These are phyloP conservation scores for Lasioglossum pauxillum DNA, from an alignment of 2,888 invertebrate genomes.

Conservation along the genomic window DNA sequence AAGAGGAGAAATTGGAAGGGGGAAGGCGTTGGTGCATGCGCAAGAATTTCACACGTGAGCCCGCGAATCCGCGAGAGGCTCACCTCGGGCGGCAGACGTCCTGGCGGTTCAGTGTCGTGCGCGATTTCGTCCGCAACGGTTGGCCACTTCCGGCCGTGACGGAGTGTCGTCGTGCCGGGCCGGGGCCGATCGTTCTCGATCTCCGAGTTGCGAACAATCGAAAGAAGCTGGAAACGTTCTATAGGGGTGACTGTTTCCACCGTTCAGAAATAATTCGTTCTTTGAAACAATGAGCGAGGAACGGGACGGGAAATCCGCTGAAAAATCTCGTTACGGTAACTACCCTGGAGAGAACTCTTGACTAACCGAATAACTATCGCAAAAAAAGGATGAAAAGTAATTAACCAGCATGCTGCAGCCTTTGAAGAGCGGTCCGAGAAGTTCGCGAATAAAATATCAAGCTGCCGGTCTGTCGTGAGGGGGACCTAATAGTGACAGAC, in stretches of 20 bases:
- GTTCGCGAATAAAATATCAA: constrained; percentile 13
- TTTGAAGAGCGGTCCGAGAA: neutral
- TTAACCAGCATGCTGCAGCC: constrained; percentile 23
- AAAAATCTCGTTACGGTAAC: neutral
- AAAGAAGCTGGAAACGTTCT: neutral
- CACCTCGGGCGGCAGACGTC: constrained; percentile 78
- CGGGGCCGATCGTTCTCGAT: constrained; percentile 33
- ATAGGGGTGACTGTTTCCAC: neutral
- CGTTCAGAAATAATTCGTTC: neutral
- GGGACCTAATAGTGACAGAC: neutral
- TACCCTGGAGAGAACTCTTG: constrained; percentile 1
- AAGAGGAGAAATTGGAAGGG: constrained; percentile 56
- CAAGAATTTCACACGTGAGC: constrained; percentile 82
- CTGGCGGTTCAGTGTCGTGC: constrained; percentile 81
- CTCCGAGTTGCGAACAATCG: neutral
- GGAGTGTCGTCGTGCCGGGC: constrained; percentile 18
- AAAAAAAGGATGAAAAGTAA: neutral
- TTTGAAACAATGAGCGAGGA: constrained; percentile 30
- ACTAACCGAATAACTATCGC: constrained; percentile 6
- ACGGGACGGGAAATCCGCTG: constrained; percentile 17
- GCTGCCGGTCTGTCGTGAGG: neutral
- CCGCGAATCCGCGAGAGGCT: constrained; percentile 79
- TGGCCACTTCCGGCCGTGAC: constrained; percentile 53
- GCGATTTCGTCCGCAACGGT: constrained; percentile 80
- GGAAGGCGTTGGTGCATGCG: constrained; percentile 81